Percentiles rank a stretch among this genome's conserved stretches.
Evolutionary conservation across 2,113 vertebrate genomes (phyloP).

Genomic region (Myrmecophaga tridactyla): DNA sequence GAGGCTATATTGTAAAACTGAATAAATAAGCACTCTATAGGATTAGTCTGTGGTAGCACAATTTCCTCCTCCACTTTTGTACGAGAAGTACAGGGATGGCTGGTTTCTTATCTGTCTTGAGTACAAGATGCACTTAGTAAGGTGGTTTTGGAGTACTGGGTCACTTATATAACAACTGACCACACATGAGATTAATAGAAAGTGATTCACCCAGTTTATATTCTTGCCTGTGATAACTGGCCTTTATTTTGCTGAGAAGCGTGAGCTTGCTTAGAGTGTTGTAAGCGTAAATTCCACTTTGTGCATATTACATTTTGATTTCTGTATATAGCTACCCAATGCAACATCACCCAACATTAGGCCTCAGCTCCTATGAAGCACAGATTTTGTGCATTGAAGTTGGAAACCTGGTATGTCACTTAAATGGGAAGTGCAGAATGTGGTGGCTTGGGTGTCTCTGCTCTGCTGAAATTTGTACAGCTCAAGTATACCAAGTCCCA

Average conservation of each 20-base stretch:
- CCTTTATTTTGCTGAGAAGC: slow-evolving; percentile 59
- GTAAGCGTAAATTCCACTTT: slow-evolving; percentile 36
- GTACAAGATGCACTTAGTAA: slow-evolving; percentile 40
- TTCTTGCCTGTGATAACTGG: slow-evolving; percentile 66
- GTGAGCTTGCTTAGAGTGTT: slow-evolving; percentile 7
- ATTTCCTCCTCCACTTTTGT: slow-evolving; percentile 3
- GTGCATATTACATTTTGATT: slow-evolving; percentile 41
- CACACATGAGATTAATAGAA: slow-evolving; percentile 63
- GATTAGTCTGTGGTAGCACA: not conserved
- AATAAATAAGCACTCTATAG: slow-evolving; percentile 3
- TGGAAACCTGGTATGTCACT: slow-evolving; percentile 45
- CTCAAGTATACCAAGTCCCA: slow-evolving; percentile 13
- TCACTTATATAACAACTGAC: slow-evolving; percentile 32
- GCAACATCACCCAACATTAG: slow-evolving; percentile 57
- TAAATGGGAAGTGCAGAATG: slow-evolving; percentile 63
- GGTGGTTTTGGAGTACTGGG: not conserved
- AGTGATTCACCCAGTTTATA: slow-evolving; percentile 66
- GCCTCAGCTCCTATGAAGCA: slow-evolving; percentile 56
- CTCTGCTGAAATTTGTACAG: slow-evolving; percentile 52
- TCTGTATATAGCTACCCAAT: slow-evolving; percentile 38
- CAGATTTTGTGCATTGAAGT: slow-evolving; percentile 70
- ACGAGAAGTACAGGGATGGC: not conserved
- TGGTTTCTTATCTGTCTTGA: not conserved
- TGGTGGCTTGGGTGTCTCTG: slow-evolving; percentile 37
- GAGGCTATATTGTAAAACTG: not conserved